These are phyloP conservation scores for Chaenogobius annularis DNA, from an alignment of 2,113 vertebrate species.

Conservation along the genomic window DNA sequence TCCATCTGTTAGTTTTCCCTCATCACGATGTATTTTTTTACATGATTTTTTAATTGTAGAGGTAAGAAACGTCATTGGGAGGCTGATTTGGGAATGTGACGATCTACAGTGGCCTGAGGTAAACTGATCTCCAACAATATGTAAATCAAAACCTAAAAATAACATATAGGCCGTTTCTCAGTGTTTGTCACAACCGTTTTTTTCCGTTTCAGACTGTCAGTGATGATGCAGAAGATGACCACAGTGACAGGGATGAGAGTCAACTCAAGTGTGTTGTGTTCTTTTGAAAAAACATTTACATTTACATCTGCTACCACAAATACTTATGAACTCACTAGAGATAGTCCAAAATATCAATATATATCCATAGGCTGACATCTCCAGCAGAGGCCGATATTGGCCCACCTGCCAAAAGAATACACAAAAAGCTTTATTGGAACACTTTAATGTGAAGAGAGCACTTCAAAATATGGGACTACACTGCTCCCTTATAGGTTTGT, in stretches of 20 bases:
- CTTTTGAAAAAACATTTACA: too few species aligned
- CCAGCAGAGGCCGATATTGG: too few species aligned
- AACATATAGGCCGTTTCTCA: background rate
- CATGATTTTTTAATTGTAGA: conserved; percentile 57
- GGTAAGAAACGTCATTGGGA: conserved; percentile 66
- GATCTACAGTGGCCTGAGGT: conserved; percentile 38
- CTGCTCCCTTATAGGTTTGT: too few species aligned
- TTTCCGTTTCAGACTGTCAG: conserved; percentile 7
- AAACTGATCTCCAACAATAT: background rate
- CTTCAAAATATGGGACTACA: too few species aligned
- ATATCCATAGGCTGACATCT: too few species aligned
- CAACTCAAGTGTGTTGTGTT: conserved; percentile 8
- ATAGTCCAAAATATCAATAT: too few species aligned
- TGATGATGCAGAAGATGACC: conserved; percentile 15
- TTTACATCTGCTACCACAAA: too few species aligned
- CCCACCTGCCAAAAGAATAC: too few species aligned
- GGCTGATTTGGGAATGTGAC: conserved; percentile 78
- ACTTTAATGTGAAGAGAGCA: too few species aligned
- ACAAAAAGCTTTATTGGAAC: too few species aligned
- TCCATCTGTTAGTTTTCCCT: background rate
- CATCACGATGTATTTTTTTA: background rate
- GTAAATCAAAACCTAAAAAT: background rate
- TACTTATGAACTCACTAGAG: too few species aligned
- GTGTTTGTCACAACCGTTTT: background rate
- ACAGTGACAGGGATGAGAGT: conserved; percentile 13